Evolutionary conservation across 2,888 invertebrate species (phyloP), one percentile per base, ranked within the genome.

Genomic region (Poecilus cupreus): DNA sequence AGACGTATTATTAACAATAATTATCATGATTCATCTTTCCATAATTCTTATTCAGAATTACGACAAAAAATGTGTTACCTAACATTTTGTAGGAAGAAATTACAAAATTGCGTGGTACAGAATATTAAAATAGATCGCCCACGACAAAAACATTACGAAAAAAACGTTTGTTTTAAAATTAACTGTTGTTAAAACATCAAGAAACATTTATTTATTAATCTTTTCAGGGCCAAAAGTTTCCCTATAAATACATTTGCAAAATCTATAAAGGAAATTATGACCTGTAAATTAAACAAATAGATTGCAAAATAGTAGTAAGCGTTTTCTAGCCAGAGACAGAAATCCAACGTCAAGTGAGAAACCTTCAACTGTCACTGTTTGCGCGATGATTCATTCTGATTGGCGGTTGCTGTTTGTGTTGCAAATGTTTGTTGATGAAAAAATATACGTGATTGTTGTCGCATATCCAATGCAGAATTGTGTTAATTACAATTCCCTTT

Each of bases 371-470:
- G 37, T 68, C 37, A 18, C 64, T 37, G 37, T 68, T 37, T 68
- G n/a, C 37, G 10, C 13, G 64, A 68, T 68, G 64, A 68, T 20
- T 68, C 64, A 68, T 68, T 68, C 18, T 68, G 64, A 68, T 68
- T 68, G 37, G 64, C n/a, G n/a, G n/a, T n/a, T n/a, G n/a, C 37
- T 68, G 20, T 68, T 68, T 68, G 64, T 13, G 37, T 18, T 68
- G 64, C 64, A 68, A 37, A 37, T 68, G 37, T 68, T 60, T 37
- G 60, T 37, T 68, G 37, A 32, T 68, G 13, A 37, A 32, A 37
- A 51, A 32, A n/a, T n/a, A n/a, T 60, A 68, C 64, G 64, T 68
- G 64, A 37, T 68, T 68, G 10, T 32, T 37, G 37, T 32, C 64
- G 18, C 11, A 18, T 16, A 37, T 68, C 16, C 16, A 32, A 37